Evolutionary conservation across 2,113 vertebrate species (phyloP).

Genomic region (Elachura formosa): DNA sequence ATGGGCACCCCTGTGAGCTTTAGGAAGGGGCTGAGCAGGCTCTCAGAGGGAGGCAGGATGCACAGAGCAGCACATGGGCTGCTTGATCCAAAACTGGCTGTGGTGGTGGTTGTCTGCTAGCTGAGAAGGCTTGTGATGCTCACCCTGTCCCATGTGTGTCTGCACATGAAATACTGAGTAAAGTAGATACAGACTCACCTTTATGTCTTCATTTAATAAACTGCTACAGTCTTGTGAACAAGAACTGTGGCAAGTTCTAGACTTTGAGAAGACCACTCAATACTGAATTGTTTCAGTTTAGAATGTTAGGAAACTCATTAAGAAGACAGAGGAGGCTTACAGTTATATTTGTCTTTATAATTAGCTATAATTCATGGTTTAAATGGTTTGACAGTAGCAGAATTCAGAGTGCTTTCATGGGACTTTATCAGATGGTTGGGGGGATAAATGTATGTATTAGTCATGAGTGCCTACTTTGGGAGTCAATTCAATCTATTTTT

Average conservation of each 20-base stretch:
- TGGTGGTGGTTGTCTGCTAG: neutral
- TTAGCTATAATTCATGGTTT: neutral
- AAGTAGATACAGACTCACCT: neutral
- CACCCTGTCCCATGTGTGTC: neutral
- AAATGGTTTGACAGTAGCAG: neutral
- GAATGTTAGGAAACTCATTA: neutral
- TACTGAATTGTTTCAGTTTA: neutral
- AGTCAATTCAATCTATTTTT: neutral
- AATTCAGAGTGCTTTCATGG: neutral
- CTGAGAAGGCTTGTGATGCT: neutral
- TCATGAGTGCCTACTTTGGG: neutral
- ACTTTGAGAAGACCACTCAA: neutral
- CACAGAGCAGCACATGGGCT: neutral
- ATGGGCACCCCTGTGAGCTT: too few relatives aligned
- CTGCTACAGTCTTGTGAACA: neutral
- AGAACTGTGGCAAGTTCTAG: neutral
- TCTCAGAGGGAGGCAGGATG: too few relatives aligned
- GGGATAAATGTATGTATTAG: neutral
- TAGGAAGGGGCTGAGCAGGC: neutral
- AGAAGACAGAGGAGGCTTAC: neutral
- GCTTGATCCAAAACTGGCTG: rapidly evolving
- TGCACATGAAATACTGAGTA: rapidly evolving
- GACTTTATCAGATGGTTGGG: neutral
- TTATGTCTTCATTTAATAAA: neutral
- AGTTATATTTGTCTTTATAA: neutral